phyloP scores from a whole-genome alignment of 2,113 vertebrate genomes.

The Oophaga pumilio region DNA sequence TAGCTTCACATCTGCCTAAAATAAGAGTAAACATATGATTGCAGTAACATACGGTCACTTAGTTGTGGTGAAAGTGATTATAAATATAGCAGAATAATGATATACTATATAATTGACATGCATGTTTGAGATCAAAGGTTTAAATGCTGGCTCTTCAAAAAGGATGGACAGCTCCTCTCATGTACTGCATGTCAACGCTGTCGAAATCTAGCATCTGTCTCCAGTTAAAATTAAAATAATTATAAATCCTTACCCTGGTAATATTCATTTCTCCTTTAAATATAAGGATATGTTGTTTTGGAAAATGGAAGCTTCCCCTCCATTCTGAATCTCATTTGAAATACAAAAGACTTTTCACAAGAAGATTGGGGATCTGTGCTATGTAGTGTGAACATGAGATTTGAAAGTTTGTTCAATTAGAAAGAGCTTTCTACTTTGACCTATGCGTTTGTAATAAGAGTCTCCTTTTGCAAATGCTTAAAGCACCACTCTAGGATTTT shows the following conservation, averaged over 20 bases:
- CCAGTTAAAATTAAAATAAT: neutral
- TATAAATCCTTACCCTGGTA: neutral
- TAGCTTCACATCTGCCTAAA: neutral
- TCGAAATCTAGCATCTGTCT: neutral
- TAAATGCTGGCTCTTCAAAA: constrained; percentile 4
- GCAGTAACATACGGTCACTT: constrained; percentile 24
- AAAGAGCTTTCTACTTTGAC: too few species aligned
- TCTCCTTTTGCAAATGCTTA: too few species aligned
- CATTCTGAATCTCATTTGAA: neutral
- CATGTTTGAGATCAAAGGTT: constrained; percentile 5
- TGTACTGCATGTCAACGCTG: neutral
- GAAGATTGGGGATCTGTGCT: too few species aligned
- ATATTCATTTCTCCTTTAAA: neutral
- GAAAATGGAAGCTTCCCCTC: neutral
- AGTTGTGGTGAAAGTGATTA: constrained; percentile 41
- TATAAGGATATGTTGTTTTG: too few species aligned
- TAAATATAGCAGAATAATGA: constrained; percentile 38
- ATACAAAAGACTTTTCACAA: too few species aligned
- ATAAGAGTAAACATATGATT: constrained; percentile 8
- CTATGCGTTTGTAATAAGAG: too few species aligned
- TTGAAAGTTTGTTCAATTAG: too few species aligned
- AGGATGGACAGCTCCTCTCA: neutral
- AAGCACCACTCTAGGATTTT: too few species aligned
- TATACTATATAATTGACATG: constrained; percentile 7
- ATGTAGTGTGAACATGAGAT: too few species aligned